Conservation (phyloP, 2,113 vertebrate species). For the Carlito syrichta region DNA sequence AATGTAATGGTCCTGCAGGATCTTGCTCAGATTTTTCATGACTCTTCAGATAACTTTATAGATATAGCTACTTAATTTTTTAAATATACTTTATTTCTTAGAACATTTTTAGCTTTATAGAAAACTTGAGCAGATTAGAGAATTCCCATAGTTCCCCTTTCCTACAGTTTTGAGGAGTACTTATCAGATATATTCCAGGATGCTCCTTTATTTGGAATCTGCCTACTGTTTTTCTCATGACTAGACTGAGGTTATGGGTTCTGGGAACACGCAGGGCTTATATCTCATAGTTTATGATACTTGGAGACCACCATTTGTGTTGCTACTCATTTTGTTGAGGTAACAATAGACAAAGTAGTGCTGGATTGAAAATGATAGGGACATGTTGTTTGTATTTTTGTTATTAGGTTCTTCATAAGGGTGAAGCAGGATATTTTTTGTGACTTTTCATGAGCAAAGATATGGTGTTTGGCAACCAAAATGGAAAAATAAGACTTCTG, state of each 20-base stretch:
- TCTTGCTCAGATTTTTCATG: background rate
- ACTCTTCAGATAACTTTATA: background rate
- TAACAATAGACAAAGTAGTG: background rate
- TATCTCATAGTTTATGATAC: background rate
- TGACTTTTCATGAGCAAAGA: background rate
- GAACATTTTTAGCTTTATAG: background rate
- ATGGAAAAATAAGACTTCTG: background rate
- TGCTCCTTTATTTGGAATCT: background rate
- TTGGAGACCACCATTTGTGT: background rate
- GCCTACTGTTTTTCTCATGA: background rate
- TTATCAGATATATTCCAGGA: background rate
- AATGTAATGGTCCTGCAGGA: background rate
- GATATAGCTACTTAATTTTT: background rate
- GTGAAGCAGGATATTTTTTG: background rate
- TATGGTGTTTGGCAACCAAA: background rate
- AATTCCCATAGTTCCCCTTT: background rate
- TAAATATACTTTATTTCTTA: background rate
- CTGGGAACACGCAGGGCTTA: background rate
- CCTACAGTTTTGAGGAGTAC: background rate
- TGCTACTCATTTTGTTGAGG: background rate
- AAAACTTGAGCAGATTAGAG: background rate
- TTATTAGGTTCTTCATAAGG: background rate
- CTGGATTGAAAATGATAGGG: background rate
- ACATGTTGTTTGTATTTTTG: background rate
- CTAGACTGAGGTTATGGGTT: background rate